Percentiles rank a stretch among this genome's conserved stretches.
Conservation (phyloP, 2,888 invertebrate genomes). For the Sericinus montela region DNA sequence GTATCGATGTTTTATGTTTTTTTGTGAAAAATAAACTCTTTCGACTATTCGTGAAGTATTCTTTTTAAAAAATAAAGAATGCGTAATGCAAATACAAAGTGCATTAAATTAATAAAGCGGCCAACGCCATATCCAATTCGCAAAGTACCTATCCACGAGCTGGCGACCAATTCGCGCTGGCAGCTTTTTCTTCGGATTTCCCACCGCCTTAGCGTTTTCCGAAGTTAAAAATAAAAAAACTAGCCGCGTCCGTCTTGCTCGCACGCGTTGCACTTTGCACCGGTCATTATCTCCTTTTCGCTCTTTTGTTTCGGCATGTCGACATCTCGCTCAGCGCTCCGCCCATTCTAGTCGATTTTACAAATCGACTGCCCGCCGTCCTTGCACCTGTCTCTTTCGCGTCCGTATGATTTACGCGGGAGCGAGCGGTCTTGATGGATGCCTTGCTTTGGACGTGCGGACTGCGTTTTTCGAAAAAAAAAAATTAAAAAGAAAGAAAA, state of each 20-base stretch:
- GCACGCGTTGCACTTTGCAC: slow-evolving; percentile 66
- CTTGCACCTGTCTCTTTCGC: slow-evolving; percentile 76
- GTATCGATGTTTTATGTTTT: too few species aligned
- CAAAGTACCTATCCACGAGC: slow-evolving; percentile 25
- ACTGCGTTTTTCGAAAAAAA: slow-evolving; percentile 55
- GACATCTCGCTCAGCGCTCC: slow-evolving; percentile 71
- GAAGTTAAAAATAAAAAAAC: slow-evolving; percentile 42
- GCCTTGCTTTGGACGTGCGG: slow-evolving; percentile 71
- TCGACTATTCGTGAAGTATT: too few species aligned
- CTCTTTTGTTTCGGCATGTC: slow-evolving; percentile 72
- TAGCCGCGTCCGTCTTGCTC: slow-evolving; percentile 51
- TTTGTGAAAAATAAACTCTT: too few species aligned
- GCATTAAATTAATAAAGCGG: slow-evolving; percentile 27
- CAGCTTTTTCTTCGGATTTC: slow-evolving; percentile 69
- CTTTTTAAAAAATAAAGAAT: background rate
- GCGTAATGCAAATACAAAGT: slow-evolving; percentile 1
- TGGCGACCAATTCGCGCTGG: slow-evolving; percentile 32
- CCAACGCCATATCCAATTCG: slow-evolving; percentile 18
- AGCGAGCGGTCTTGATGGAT: slow-evolving; percentile 77
- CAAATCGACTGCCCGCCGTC: slow-evolving; percentile 71
- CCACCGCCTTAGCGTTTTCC: slow-evolving; percentile 63
- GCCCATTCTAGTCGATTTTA: slow-evolving; percentile 63
- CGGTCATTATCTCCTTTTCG: slow-evolving; percentile 68
- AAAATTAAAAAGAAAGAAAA: slow-evolving; percentile 43
- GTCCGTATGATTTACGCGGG: slow-evolving; percentile 76